Evolutionary conservation across 2,888 invertebrate genomes (phyloP).

Genomic region (Mesochorus sp.): DNA sequence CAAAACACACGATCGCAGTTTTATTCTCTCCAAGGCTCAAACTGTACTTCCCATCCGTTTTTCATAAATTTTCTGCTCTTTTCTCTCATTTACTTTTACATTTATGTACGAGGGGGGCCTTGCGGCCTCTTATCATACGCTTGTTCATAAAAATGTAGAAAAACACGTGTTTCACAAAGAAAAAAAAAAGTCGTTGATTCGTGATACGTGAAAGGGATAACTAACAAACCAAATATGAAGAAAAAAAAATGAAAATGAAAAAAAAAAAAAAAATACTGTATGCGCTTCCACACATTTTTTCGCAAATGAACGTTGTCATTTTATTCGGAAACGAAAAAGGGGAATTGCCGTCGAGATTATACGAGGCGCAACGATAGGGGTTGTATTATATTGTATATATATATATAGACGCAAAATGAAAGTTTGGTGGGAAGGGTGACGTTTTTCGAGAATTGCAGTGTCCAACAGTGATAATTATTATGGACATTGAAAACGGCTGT

Average conservation of each 20-base stretch:
- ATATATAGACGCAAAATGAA: not conserved
- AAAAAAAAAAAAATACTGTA: conserved; percentile 75
- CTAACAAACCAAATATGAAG: conserved; percentile 77
- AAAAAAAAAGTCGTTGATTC: conserved; percentile 11
- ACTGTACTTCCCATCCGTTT: conserved; percentile 25
- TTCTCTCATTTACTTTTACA: not conserved
- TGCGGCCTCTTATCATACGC: too few relatives aligned
- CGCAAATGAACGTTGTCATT: conserved; percentile 79
- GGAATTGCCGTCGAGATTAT: conserved; percentile 43
- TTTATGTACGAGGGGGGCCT: not conserved
- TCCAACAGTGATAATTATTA: conserved; percentile 75
- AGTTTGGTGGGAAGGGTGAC: conserved; percentile 13
- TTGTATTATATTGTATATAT: too few relatives aligned
- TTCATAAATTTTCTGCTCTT: not conserved
- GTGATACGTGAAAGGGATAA: conserved; percentile 33
- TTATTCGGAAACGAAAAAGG: conserved; percentile 68
- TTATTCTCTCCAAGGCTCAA: not conserved
- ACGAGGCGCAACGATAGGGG: conserved; percentile 26
- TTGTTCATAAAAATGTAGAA: not conserved
- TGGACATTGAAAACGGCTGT: conserved; percentile 77
- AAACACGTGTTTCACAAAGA: not conserved
- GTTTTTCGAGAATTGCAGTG: conserved; percentile 64
- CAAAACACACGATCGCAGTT: not conserved
- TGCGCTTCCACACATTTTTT: conserved; percentile 74
- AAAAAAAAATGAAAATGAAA: too few relatives aligned